Percentiles rank a stretch among this genome's conserved stretches.
Evolutionary conservation across 53 echinoderm and acorn worm species (phyloP).

Genomic region (Zoroaster sp.): DNA sequence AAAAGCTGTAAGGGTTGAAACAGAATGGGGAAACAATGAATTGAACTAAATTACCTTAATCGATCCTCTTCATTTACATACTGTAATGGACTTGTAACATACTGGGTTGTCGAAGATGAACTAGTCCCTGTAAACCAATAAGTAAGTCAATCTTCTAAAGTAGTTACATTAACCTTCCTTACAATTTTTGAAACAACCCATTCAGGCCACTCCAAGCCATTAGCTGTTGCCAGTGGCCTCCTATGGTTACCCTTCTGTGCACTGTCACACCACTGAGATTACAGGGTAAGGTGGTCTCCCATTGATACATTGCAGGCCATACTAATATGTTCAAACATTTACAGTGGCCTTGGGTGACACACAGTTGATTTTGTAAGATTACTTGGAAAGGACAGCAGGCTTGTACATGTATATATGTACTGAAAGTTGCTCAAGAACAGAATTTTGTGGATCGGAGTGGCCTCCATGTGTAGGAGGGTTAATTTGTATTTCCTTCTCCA

Average conservation of each 20-base stretch:
- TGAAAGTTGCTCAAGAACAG: no score
- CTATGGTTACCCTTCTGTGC: not conserved
- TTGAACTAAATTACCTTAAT: conserved; percentile 61
- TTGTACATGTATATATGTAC: no score
- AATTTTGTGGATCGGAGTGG: no score
- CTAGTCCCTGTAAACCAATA: not conserved
- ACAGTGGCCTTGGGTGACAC: no score
- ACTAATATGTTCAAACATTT: no score
- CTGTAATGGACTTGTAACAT: conserved; percentile 67
- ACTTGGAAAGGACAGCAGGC: no score
- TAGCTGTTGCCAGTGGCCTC: not conserved
- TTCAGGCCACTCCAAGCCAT: no score
- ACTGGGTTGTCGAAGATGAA: not conserved
- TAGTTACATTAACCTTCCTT: not conserved
- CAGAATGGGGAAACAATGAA: no score
- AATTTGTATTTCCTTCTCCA: no score
- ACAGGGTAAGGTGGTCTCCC: not conserved
- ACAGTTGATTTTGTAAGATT: no score
- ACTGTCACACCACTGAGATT: not conserved
- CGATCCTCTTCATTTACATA: conserved; percentile 79
- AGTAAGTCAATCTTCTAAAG: not conserved
- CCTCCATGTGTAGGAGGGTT: no score
- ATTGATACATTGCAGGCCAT: not conserved
- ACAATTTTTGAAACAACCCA: no score
- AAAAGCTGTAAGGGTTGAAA: not conserved